These are phyloP conservation scores for Ornithoptera alexandrae DNA, from an alignment of 2,888 invertebrate species.

Conservation along the genomic window DNA sequence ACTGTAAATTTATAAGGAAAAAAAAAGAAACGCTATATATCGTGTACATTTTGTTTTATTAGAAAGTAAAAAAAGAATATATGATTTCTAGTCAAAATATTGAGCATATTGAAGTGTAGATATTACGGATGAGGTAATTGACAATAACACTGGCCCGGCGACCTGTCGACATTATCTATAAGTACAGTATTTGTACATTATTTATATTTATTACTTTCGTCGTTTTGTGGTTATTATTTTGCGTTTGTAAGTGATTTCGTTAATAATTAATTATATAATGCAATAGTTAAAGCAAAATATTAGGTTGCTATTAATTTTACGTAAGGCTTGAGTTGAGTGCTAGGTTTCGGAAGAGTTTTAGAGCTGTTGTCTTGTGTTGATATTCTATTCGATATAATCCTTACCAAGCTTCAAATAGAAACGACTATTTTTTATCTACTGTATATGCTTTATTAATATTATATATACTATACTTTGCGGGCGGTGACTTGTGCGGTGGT, in stretches of 20 bases:
- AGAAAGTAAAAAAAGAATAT: conserved; percentile 64
- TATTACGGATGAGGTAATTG: conserved; percentile 75
- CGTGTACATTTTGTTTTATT: conserved; percentile 76
- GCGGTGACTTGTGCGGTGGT: too few relatives aligned
- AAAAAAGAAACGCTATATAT: conserved; percentile 66
- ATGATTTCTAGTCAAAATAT: conserved; percentile 81
- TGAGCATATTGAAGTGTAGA: conserved; percentile 78
- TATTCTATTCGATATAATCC: conserved; percentile 4
- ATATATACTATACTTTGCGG: too few relatives aligned
- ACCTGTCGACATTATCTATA: conserved; percentile 41
- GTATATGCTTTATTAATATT: too few relatives aligned
- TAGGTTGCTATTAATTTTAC: conserved; percentile 30
- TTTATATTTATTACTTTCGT: conserved; percentile 37
- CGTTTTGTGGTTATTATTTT: conserved; percentile 33
- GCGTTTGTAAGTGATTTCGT: conserved; percentile 30
- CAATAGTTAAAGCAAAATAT: conserved; percentile 31
- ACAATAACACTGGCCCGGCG: conserved; percentile 77
- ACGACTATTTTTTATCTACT: not conserved
- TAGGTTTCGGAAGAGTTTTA: conserved; percentile 19
- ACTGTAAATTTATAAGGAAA: conserved; percentile 69
- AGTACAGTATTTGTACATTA: conserved; percentile 66
- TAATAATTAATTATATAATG: conserved; percentile 28
- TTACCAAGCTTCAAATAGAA: not conserved
- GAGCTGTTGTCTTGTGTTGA: conserved; percentile 16
- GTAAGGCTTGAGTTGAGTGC: conserved; percentile 26